phyloP scores from a whole-genome alignment of 2,888 invertebrate species.

The Meiosimyza platycephala region DNA sequence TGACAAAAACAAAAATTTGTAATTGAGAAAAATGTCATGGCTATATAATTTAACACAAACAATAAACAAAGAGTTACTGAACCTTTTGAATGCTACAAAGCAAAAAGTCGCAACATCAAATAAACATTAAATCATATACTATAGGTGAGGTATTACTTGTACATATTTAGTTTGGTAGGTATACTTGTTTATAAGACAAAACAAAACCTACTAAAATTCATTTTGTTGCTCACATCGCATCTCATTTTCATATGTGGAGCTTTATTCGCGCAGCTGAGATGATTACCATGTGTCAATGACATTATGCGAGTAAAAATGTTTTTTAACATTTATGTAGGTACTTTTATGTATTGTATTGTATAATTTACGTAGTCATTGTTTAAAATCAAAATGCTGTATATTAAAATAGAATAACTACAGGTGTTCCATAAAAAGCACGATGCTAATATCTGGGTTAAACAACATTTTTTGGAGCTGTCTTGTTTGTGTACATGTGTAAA shows the following conservation, averaged over 20 bases:
- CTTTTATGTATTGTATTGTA: conserved; percentile 23
- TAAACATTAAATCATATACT: not conserved
- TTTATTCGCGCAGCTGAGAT: conserved; percentile 2
- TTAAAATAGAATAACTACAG: too few species aligned
- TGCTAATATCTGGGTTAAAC: too few species aligned
- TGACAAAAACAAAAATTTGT: not conserved
- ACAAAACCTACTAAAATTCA: conserved; percentile 11
- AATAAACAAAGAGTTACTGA: conserved; percentile 2
- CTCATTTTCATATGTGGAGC: conserved; percentile 1
- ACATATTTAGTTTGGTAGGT: not conserved
- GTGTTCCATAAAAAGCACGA: too few species aligned
- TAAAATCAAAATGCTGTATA: conserved; percentile 14
- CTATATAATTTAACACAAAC: not conserved
- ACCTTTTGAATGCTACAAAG: not conserved
- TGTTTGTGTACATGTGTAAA: too few species aligned
- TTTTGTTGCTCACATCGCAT: conserved; percentile 7
- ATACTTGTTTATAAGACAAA: not conserved
- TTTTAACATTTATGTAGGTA: conserved; percentile 30
- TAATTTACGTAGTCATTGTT: conserved; percentile 42
- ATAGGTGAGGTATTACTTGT: too few species aligned
- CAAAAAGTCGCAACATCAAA: not conserved
- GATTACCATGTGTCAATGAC: conserved; percentile 41
- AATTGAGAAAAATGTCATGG: conserved; percentile 13
- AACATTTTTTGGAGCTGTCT: too few species aligned
- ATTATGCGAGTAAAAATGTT: conserved; percentile 23